Evolutionary conservation across 23 tunicate species (phyloP).

Genomic region (Diplosoma virens): DNA sequence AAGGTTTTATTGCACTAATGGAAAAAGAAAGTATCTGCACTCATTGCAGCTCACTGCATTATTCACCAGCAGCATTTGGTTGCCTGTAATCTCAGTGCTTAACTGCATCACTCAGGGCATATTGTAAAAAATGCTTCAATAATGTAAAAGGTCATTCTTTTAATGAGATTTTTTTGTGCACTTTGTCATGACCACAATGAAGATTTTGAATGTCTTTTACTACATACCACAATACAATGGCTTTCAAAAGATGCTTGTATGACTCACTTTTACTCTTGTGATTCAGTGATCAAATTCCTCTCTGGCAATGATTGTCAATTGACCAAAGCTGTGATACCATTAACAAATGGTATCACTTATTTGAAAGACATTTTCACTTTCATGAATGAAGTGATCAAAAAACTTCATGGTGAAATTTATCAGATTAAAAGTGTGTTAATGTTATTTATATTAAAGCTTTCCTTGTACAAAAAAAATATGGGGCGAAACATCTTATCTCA

Average conservation of each 20-base stretch:
- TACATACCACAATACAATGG: conserved; percentile 35
- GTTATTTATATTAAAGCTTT: background rate
- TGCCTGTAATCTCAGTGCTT: too few species aligned
- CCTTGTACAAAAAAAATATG: too few species aligned
- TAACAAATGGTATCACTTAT: background rate
- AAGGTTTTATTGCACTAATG: background rate
- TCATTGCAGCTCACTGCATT: too few species aligned
- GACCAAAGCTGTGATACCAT: conserved; percentile 18
- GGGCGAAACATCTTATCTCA: conserved; percentile 21
- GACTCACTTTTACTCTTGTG: conserved; percentile 20
- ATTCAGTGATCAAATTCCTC: too few species aligned
- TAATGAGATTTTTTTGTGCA: conserved; percentile 17
- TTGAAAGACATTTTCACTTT: conserved; percentile 21
- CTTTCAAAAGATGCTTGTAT: conserved; percentile 33
- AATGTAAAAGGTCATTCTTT: conserved; percentile 32
- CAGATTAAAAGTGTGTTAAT: background rate
- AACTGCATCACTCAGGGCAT: background rate
- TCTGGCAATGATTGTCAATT: background rate
- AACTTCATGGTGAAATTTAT: conserved; percentile 44
- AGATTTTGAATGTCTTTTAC: conserved; percentile 45
- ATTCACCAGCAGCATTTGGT: too few species aligned
- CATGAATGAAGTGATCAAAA: conserved; percentile 39
- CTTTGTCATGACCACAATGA: conserved; percentile 32
- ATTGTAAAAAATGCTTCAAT: conserved; percentile 9
- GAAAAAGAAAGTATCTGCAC: too few species aligned